Conservation (phyloP, 2,888 invertebrate genomes). For the Apocheima hispidaria region DNA sequence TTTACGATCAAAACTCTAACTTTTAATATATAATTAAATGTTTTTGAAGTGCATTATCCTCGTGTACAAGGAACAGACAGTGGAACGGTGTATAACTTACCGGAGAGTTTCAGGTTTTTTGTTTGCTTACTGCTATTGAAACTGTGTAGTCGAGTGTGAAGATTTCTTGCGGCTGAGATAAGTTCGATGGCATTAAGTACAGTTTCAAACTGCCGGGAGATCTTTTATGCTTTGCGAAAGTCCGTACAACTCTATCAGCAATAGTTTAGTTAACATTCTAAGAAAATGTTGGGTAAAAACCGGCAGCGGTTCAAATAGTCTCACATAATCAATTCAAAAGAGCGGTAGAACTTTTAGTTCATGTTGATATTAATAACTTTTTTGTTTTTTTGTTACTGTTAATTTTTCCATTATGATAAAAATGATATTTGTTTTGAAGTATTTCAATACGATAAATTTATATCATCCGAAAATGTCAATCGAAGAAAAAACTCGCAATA, state of each 20-base stretch:
- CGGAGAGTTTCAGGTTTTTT: slow-evolving; percentile 62
- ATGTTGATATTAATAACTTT: too few species aligned
- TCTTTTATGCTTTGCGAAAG: background rate
- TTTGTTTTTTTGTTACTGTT: too few species aligned
- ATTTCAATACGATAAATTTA: too few species aligned
- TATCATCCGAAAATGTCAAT: too few species aligned
- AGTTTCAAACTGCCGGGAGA: background rate
- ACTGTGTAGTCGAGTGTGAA: slow-evolving; percentile 21
- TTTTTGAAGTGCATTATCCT: slow-evolving; percentile 64
- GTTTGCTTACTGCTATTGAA: slow-evolving; percentile 33
- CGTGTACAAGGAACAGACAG: slow-evolving; percentile 66
- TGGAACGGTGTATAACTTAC: slow-evolving; percentile 62
- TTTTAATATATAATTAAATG: slow-evolving; percentile 59
- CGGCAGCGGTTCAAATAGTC: too few species aligned
- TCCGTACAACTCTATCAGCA: background rate
- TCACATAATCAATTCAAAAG: too few species aligned
- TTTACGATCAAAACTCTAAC: slow-evolving; percentile 21
- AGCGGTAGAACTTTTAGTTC: too few species aligned
- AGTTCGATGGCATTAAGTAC: slow-evolving; percentile 6
- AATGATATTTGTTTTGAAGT: too few species aligned
- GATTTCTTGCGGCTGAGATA: slow-evolving; percentile 4
- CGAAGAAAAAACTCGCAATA: too few species aligned
- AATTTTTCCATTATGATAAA: too few species aligned
- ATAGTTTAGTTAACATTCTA: too few species aligned
- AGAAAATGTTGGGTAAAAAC: too few species aligned